phyloP scores from a whole-genome alignment of 2,888 invertebrate genomes.

The Ennomos fuscantarius region DNA sequence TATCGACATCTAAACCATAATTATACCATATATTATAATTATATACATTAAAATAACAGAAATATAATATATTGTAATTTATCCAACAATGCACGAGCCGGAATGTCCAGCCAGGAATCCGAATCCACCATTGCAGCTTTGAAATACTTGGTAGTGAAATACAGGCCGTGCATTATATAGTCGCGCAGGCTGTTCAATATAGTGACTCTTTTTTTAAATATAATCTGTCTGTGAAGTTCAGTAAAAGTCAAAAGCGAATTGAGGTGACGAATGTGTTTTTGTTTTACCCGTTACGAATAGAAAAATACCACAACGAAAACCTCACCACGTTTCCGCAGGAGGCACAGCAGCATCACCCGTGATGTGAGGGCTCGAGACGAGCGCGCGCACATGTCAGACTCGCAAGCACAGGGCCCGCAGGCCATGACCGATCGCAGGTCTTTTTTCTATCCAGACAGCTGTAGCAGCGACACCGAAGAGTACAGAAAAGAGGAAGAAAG shows the following conservation, averaged over 20 bases:
- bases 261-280: slow-evolving; percentile 10
- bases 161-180: no score
- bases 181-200: no score
- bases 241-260: slow-evolving; percentile 11
- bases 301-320: slow-evolving; percentile 33
- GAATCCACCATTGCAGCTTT: no score
- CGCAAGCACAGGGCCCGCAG: slow-evolving; percentile 69
- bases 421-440: slow-evolving; percentile 73
- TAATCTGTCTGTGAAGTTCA: no score
- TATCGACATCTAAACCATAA: no score
- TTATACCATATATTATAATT: no score
- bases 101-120: no score
- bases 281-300: slow-evolving; percentile 23
- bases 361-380: slow-evolving; percentile 74
- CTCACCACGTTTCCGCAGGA: slow-evolving; percentile 41
- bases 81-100: no score
- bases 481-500: slow-evolving; percentile 90
- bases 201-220: not conserved
- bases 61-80: no score
- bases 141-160: no score
- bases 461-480: slow-evolving; percentile 94
- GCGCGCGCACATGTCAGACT: slow-evolving; percentile 75
- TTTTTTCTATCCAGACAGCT: slow-evolving; percentile 86
- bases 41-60: no score
- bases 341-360: slow-evolving; percentile 60